Base-by-base conservation (phyloP, 2,113 vertebrate genomes). In the Syrmaticus mikado region DNA sequence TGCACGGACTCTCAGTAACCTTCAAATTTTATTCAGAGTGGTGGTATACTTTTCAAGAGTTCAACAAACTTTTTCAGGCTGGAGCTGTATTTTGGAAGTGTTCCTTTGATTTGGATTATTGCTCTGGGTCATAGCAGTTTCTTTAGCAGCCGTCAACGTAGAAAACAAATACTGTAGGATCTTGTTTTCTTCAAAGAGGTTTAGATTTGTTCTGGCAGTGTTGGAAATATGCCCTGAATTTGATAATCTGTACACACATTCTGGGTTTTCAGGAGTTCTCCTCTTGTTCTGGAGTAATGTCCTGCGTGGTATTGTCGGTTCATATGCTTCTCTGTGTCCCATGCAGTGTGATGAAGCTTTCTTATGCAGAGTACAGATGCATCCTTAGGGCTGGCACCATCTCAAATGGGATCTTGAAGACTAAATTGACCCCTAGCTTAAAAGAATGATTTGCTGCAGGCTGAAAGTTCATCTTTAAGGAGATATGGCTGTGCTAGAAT, bases 221-320 rank as follows among this genome's bases (percentile, higher is more conserved):
- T 71, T 91, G 94, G 79, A 94, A 85, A 30, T 3, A 13, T 36
- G 82, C 84, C 67, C 64, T 85, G 58, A 41, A 6, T 84, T 68
- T 25, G 36, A 13, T 21, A 15, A 32, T 38, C 41, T 86, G 22
- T 66, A 6, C 50, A 50, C 87, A 57, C 64, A 36, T 6, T 91
- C 61, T 45, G 86, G 38, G 40, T 40, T 79, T 36, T 55, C 28
- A 36, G 11, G 78, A 79, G 48, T 46, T 40, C 18, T 67, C 27
- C 40, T 62, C 40, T 70, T 57, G n/a, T 18, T 84, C 71, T 80
- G 72, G 46, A 67, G 57, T 18, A 68, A 22, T 5, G 14, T 58
- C 17, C 50, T 91, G 58, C 13, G 8, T 87, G 45, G 28, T 77
- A 77, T 38, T 38, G 21, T 82, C 17, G 19, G 46, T n/a, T 87